phyloP scores from a whole-genome alignment of 2,113 vertebrate species.

The Antechinus flavipes region DNA sequence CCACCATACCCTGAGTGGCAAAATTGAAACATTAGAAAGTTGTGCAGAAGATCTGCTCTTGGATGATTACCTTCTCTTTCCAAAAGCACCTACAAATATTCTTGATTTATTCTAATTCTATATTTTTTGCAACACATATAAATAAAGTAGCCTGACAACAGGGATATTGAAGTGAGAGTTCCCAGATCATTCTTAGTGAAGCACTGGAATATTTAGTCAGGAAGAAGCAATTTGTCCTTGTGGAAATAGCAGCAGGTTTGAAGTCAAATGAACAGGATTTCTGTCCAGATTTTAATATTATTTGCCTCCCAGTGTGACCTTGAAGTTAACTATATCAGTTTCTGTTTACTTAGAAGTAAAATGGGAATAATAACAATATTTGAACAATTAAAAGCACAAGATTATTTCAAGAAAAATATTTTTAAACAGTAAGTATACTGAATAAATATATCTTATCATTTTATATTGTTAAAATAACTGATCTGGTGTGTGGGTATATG shows the following conservation, averaged over 20 bases:
- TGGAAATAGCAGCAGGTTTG: not conserved
- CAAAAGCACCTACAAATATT: not conserved
- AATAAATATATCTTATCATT: not conserved
- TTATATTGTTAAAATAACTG: not conserved
- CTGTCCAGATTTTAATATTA: not conserved
- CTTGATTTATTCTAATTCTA: not conserved
- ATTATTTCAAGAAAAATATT: not conserved
- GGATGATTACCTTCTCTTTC: not conserved
- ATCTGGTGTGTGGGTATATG: too few relatives aligned
- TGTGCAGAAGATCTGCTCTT: not conserved
- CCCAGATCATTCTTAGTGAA: not conserved
- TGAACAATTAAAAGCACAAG: not conserved
- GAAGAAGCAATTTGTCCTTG: not conserved
- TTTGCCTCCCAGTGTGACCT: not conserved
- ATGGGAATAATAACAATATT: not conserved
- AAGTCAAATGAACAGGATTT: not conserved
- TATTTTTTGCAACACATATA: not conserved
- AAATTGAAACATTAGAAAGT: not conserved
- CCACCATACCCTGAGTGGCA: not conserved
- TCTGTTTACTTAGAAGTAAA: not conserved
- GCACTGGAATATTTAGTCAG: not conserved
- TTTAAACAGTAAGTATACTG: not conserved
- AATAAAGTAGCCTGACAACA: not conserved
- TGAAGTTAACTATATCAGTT: not conserved
- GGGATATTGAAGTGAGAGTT: not conserved